Evolutionary conservation across 2,113 vertebrate species (phyloP).

Genomic region (Podarcis raffonei): DNA sequence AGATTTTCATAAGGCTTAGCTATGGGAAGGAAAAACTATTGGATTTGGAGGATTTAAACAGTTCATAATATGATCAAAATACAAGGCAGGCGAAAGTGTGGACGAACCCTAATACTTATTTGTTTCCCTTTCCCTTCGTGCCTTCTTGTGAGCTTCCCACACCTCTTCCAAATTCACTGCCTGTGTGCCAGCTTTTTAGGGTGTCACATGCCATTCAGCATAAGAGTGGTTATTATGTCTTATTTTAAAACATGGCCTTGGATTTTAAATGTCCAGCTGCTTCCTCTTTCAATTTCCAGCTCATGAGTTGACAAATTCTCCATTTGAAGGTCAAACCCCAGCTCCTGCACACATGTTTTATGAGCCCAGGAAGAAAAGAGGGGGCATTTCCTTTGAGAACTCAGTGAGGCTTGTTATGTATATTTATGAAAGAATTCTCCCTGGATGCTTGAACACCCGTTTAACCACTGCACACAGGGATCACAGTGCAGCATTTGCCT

Average conservation of each 20-base stretch:
- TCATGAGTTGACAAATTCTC: not conserved
- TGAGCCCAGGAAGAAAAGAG: not conserved
- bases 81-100: too few species aligned
- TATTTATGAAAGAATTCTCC: not conserved
- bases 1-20: too few species aligned
- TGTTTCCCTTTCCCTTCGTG: fast-evolving
- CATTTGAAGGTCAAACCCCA: not conserved
- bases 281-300: not conserved
- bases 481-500: too few species aligned
- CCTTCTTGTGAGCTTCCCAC: not conserved
- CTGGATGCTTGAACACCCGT: not conserved
- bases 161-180: not conserved
- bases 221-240: constrained; percentile 28
- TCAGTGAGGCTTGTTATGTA: not conserved
- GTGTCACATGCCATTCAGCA: not conserved
- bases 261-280: not conserved
- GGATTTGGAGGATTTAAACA: too few species aligned
- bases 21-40: too few species aligned
- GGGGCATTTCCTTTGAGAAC: not conserved
- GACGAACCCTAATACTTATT: not conserved
- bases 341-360: not conserved
- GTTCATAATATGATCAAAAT: too few species aligned
- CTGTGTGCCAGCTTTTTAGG: not conserved
- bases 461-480: not conserved
- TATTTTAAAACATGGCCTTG: constrained; percentile 55